Percentiles rank a stretch among this genome's conserved stretches.
Evolutionary conservation across 2,888 invertebrate genomes (phyloP).

Genomic region (Drosophila putrida): DNA sequence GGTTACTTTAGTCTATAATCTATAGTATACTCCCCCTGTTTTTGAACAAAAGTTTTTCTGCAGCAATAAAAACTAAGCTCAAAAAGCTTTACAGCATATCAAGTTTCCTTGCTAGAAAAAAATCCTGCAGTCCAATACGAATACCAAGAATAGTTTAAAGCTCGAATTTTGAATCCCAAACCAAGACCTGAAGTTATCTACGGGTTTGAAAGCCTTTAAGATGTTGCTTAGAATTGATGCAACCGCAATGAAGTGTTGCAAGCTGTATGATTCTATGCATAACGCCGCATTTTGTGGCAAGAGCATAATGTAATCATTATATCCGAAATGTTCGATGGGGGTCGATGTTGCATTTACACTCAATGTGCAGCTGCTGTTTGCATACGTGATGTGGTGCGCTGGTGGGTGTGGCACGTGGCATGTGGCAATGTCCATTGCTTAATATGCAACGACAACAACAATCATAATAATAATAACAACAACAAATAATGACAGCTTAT

Average conservation of each 20-base stretch:
- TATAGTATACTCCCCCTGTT: no score
- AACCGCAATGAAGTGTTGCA: not conserved
- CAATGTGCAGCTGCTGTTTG: slow-evolving; percentile 41
- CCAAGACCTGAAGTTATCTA: no score
- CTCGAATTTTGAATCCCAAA: no score
- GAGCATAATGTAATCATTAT: slow-evolving; percentile 31
- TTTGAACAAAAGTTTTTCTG: no score
- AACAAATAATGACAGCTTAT: slow-evolving; percentile 46
- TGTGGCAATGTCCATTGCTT: slow-evolving; percentile 21
- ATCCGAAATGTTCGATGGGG: slow-evolving; percentile 11
- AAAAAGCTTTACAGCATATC: no score
- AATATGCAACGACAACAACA: slow-evolving; percentile 16
- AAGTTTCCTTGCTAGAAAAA: no score
- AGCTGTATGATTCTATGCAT: slow-evolving; percentile 1
- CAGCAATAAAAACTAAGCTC: no score
- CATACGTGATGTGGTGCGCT: slow-evolving; percentile 32
- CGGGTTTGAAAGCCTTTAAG: not conserved
- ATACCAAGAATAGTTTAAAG: no score
- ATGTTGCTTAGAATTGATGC: not conserved
- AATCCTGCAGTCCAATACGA: no score
- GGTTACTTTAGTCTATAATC: no score
- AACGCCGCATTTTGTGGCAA: slow-evolving; percentile 16
- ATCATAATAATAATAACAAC: slow-evolving; percentile 1
- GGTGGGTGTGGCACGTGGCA: not conserved
- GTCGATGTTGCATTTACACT: slow-evolving; percentile 28